Conservation (phyloP, 1,140 invertebrate species). For the Venturia canescens region DNA sequence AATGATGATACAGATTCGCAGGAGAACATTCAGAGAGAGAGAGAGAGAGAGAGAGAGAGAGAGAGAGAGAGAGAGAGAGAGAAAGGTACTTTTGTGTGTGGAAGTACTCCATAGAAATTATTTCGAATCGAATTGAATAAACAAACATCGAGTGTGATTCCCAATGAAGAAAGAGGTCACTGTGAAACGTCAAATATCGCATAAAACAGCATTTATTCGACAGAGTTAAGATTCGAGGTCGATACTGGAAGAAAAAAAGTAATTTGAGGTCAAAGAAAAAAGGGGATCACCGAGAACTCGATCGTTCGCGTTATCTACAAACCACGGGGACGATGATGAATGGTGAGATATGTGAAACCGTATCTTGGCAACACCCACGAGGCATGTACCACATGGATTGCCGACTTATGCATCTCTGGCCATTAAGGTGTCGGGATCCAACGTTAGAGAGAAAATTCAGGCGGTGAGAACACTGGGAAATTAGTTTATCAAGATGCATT, state of each 20-base stretch:
- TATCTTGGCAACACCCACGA: neutral
- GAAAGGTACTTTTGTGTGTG: too few species aligned
- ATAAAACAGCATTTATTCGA: too few species aligned
- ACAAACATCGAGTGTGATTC: too few species aligned
- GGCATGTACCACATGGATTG: neutral
- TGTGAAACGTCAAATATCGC: too few species aligned
- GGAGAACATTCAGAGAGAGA: constrained; percentile 12
- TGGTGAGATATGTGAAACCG: constrained; percentile 10
- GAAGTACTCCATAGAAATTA: too few species aligned
- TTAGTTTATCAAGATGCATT: constrained; percentile 10
- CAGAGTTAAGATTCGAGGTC: too few species aligned
- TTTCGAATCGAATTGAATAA: too few species aligned
- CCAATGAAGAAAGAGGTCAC: too few species aligned
- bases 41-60: neutral
- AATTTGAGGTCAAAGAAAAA: neutral
- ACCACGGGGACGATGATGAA: constrained; percentile 29
- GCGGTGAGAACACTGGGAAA: constrained; percentile 1
- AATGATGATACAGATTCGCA: constrained; percentile 15
- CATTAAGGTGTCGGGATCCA: neutral
- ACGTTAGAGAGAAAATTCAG: neutral
- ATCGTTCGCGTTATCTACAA: constrained; percentile 16
- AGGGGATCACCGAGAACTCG: neutral
- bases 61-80: neutral
- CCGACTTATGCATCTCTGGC: neutral
- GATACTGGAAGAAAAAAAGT: neutral